phyloP scores from a whole-genome alignment of 2,113 vertebrate species.

The Vicugna pacos region DNA sequence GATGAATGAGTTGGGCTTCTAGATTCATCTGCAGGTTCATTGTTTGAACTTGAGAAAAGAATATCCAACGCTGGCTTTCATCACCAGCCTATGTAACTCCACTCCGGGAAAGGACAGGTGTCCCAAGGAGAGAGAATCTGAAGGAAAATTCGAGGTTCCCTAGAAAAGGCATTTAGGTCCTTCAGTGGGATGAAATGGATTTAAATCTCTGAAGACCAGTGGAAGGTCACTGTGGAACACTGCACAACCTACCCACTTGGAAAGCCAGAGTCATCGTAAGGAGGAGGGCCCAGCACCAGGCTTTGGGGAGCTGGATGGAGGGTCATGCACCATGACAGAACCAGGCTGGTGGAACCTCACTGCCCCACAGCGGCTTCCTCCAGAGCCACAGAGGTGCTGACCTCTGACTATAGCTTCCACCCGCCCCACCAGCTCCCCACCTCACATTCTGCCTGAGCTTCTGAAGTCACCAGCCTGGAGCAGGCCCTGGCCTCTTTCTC shows the following conservation, averaged over 20 bases:
- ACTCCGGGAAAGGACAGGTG: not conserved
- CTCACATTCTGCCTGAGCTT: not conserved
- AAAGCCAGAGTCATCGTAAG: not conserved
- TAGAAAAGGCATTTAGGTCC: not conserved
- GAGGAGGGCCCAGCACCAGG: fast-evolving
- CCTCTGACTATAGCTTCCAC: not conserved
- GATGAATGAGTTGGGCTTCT: not conserved
- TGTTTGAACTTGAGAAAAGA: not conserved
- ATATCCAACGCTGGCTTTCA: not conserved
- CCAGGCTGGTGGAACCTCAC: not conserved
- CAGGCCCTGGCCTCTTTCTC: not conserved
- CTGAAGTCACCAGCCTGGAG: not conserved
- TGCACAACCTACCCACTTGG: not conserved
- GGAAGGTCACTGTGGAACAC: not conserved
- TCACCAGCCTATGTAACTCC: not conserved
- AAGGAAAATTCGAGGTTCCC: not conserved
- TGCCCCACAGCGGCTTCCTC: not conserved
- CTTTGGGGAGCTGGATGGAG: not conserved
- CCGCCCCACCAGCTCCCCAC: not conserved
- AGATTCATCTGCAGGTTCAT: not conserved
- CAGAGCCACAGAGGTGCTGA: not conserved
- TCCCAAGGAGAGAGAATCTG: not conserved
- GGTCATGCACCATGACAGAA: not conserved
- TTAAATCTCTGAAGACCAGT: not conserved
- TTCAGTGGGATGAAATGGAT: not conserved